Conservation (phyloP, 2,797 vertebrate genomes). For the Galaxias olidus region DNA sequence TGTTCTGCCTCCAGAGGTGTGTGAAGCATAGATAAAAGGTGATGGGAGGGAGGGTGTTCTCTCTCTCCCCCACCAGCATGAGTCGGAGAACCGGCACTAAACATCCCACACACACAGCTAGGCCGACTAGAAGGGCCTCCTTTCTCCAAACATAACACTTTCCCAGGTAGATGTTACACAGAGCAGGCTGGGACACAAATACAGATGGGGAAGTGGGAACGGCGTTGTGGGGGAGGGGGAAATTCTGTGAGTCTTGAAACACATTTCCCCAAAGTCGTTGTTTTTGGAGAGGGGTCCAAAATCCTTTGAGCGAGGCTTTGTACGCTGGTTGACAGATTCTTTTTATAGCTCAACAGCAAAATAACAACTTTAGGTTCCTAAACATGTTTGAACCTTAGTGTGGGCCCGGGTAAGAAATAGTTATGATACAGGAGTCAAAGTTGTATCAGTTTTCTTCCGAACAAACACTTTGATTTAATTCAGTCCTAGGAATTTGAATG, state of each 20-base stretch:
- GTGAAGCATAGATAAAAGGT: slow-evolving; percentile 49
- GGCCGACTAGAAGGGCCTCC: slow-evolving; percentile 47
- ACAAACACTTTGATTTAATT: no score
- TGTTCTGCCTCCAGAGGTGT: slow-evolving; percentile 54
- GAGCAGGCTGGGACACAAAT: not conserved
- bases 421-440: no score
- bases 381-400: no score
- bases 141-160: slow-evolving; percentile 37
- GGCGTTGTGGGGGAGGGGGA: not conserved
- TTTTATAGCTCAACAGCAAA: no score
- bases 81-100: slow-evolving; percentile 33
- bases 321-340: no score
- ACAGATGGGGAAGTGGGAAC: not conserved
- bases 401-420: no score
- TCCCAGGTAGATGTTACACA: slow-evolving; percentile 26
- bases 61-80: slow-evolving; percentile 4
- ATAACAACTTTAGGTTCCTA: no score
- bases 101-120: slow-evolving; percentile 58
- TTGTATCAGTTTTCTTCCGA: not conserved
- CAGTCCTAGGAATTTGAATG: no score
- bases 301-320: no score
- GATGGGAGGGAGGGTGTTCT: slow-evolving; percentile 45
- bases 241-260: slow-evolving; percentile 6
- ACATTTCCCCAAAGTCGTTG: no score
- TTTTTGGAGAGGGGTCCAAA: no score